Conservation (phyloP, 2,113 vertebrate genomes). For the Eublepharis macularius region DNA sequence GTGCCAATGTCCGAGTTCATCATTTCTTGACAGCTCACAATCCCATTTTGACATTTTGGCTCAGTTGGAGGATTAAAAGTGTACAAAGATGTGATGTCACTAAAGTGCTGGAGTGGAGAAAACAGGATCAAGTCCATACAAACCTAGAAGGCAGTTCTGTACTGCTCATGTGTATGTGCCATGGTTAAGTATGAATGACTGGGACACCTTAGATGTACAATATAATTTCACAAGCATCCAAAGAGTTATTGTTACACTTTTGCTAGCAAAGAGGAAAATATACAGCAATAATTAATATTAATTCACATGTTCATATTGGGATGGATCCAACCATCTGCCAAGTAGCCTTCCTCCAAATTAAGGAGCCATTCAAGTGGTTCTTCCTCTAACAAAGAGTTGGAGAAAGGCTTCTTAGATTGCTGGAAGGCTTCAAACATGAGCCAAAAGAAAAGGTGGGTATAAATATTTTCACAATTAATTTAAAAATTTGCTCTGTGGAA, state of each 20-base stretch:
- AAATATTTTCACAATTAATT: no score
- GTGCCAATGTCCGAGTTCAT: conserved; percentile 9
- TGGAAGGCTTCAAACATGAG: no score
- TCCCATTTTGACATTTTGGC: conserved; percentile 38
- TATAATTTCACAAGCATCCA: background rate
- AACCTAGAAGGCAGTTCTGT: background rate
- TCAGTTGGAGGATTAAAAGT: conserved; percentile 49
- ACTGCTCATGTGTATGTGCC: background rate
- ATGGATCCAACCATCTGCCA: no score
- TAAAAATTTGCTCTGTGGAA: no score
- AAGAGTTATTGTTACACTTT: background rate
- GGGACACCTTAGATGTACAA: background rate
- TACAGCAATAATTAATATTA: background rate
- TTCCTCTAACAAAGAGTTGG: no score
- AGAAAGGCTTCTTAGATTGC: no score
- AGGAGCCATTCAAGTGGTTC: no score
- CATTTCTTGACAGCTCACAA: conserved; percentile 30
- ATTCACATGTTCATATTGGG: no score
- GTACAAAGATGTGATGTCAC: conserved; percentile 79
- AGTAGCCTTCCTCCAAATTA: no score
- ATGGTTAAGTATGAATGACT: background rate
- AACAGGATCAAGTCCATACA: background rate
- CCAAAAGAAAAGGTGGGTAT: no score
- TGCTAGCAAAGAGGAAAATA: background rate
- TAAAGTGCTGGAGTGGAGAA: conserved; percentile 83